Conservation (phyloP, 2,888 invertebrate species). For the Caenorhabditis doughertyi region DNA sequence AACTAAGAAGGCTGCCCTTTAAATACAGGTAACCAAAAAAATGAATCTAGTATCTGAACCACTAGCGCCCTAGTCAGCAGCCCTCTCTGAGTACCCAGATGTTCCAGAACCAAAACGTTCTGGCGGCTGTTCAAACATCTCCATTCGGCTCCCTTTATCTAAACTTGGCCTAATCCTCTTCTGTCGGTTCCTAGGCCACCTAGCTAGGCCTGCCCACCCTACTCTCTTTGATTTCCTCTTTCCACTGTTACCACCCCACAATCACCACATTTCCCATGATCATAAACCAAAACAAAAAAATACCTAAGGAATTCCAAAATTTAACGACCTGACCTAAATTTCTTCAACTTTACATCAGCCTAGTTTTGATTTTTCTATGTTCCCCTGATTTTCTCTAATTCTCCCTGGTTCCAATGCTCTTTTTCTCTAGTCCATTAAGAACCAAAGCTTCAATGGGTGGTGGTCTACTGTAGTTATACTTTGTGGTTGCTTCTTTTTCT, state of each 20-base stretch:
- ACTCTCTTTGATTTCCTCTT: neutral
- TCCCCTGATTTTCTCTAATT: constrained; percentile 7
- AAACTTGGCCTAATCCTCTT: too few species aligned
- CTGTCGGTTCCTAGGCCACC: too few species aligned
- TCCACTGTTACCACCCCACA: neutral
- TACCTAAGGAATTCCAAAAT: neutral
- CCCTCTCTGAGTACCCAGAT: too few species aligned
- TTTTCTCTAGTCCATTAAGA: neutral
- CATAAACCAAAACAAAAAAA: constrained; percentile 13
- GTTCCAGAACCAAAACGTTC: too few species aligned
- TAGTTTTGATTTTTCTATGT: neutral
- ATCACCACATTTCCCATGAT: neutral
- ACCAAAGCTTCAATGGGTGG: too few species aligned
- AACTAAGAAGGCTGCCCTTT: too few species aligned
- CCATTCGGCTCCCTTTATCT: too few species aligned
- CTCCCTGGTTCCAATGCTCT: constrained; percentile 26
- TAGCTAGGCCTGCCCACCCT: too few species aligned
- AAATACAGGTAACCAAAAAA: too few species aligned
- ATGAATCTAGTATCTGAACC: too few species aligned
- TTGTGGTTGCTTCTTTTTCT: constrained; percentile 22
- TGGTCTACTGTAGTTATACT: constrained; percentile 44
- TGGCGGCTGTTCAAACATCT: too few species aligned
- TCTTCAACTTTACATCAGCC: constrained; percentile 38
- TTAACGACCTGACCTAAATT: constrained; percentile 31
- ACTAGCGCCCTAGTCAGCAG: too few species aligned